Conservation (phyloP, 2,888 invertebrate species). For the Spodoptera littoralis region DNA sequence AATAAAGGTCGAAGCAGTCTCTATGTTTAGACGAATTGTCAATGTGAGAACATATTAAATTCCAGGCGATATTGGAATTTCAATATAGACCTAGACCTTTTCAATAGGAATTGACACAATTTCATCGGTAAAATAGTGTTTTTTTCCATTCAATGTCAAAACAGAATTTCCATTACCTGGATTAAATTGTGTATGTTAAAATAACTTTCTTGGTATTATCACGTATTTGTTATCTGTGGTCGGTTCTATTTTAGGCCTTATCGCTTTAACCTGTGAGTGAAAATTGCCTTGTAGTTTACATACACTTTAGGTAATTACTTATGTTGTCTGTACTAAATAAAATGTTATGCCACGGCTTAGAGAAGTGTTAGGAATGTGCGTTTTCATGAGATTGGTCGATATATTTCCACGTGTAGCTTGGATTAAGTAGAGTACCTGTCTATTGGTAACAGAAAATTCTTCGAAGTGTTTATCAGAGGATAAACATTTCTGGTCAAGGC, state of each 20-base stretch:
- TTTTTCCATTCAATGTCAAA: constrained; percentile 6
- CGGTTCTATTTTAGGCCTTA: constrained; percentile 32
- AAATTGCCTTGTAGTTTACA: constrained; percentile 22
- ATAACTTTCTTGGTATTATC: constrained; percentile 9
- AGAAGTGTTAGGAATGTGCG: constrained; percentile 10
- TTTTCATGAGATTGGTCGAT: constrained; percentile 22
- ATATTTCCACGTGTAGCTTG: constrained; percentile 24
- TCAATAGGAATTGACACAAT: constrained; percentile 5
- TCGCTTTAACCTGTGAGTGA: constrained; percentile 13
- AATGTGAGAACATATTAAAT: not conserved
- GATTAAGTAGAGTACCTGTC: not conserved
- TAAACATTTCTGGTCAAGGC: constrained; percentile 46
- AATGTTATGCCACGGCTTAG: constrained; percentile 2
- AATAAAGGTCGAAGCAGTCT: not conserved
- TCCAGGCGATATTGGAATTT: constrained; percentile 3
- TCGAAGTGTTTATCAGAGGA: constrained; percentile 30
- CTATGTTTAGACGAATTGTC: constrained; percentile 5
- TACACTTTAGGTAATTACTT: not conserved
- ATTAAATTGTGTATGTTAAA: constrained; percentile 18
- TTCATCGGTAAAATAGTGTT: constrained; percentile 1
- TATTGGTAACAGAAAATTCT: constrained; percentile 26
- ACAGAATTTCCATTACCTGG: constrained; percentile 5
- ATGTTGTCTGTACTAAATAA: constrained; percentile 14
- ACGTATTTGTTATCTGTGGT: constrained; percentile 16
- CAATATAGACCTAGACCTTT: not conserved